phyloP scores from a whole-genome alignment of 1,140 invertebrate species.

The Heliconius congener region DNA sequence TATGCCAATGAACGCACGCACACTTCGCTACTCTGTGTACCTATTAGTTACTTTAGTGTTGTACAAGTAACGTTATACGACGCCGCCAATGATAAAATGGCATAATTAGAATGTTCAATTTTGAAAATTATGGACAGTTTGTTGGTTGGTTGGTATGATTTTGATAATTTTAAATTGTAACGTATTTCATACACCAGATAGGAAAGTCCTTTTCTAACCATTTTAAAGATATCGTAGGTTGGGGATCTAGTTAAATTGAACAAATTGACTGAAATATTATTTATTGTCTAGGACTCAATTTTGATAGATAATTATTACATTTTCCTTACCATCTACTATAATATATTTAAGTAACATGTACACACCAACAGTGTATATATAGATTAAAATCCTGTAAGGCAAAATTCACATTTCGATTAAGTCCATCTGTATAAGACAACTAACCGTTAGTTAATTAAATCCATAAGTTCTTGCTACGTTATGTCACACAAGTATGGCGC shows the following conservation, averaged over 20 bases:
- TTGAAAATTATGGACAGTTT: neutral
- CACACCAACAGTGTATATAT: neutral
- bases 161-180: slow-evolving; percentile 84
- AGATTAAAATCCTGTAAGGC: neutral
- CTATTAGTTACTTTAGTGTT: slow-evolving; percentile 34
- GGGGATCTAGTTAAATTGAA: too few relatives aligned
- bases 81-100: neutral
- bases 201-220: too few relatives aligned
- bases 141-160: neutral
- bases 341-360: too few relatives aligned
- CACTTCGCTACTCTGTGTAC: slow-evolving; percentile 47
- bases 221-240: too few relatives aligned
- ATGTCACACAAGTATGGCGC: slow-evolving; percentile 5
- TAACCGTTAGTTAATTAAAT: slow-evolving; percentile 7
- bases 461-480: slow-evolving; percentile 13
- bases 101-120: neutral
- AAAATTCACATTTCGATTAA: slow-evolving; percentile 3
- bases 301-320: too few relatives aligned
- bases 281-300: too few relatives aligned
- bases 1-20: slow-evolving; percentile 71
- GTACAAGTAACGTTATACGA: slow-evolving; percentile 4
- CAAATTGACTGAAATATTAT: too few relatives aligned
- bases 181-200: too few relatives aligned
- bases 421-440: neutral
- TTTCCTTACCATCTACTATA: too few relatives aligned